Evolutionary conservation across 2,113 vertebrate species (phyloP).

Genomic region (Phalacrocorax aristotelis): DNA sequence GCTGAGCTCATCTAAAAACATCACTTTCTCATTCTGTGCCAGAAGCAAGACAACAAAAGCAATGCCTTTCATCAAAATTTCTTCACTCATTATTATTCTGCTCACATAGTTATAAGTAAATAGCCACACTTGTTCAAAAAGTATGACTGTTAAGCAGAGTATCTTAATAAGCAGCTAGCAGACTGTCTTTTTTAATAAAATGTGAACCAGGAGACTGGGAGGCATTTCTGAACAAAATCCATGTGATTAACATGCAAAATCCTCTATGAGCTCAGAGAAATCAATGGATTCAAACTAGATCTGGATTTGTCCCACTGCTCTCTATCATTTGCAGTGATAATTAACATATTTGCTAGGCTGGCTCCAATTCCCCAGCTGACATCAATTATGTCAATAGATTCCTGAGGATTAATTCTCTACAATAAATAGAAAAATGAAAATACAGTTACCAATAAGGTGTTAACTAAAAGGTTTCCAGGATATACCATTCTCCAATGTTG

Average conservation of each 20-base stretch:
- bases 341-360: slow-evolving; percentile 2
- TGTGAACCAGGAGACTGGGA: neutral
- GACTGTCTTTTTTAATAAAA: neutral
- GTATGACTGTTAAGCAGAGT: neutral
- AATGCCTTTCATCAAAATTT: neutral
- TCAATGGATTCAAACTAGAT: neutral
- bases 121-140: neutral
- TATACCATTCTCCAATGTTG: neutral
- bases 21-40: neutral
- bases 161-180: neutral
- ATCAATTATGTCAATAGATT: slow-evolving; percentile 12
- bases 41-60: neutral
- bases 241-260: slow-evolving; percentile 7
- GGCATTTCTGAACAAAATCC: neutral
- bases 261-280: neutral
- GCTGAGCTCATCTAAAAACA: neutral
- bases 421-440: neutral
- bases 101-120: neutral
- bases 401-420: neutral
- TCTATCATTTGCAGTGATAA: neutral
- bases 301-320: neutral
- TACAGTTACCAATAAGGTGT: neutral
- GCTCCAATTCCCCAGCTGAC: neutral
- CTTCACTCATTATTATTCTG: neutral
- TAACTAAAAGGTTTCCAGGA: neutral